These are phyloP conservation scores for Sus cebifrons DNA, from an alignment of 2,797 vertebrate genomes.

Conservation along the genomic window DNA sequence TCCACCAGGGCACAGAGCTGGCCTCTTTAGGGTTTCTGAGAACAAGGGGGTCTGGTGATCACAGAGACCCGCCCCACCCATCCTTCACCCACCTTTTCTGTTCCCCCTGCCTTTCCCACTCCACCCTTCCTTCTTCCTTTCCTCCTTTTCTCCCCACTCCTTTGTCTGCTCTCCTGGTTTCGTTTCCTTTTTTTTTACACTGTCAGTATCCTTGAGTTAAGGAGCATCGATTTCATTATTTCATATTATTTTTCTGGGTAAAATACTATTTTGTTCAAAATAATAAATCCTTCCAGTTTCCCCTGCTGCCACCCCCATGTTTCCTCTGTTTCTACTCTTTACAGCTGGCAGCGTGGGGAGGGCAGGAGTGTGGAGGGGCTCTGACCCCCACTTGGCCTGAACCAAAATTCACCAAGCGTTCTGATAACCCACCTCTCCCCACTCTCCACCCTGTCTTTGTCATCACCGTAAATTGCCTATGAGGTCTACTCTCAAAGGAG, in stretches of 20 bases:
- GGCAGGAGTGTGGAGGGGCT: neutral
- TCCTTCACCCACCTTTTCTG: too few species aligned
- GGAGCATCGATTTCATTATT: neutral
- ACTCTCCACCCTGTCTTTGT: neutral
- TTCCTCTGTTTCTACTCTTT: neutral
- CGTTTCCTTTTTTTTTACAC: neutral
- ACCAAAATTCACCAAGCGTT: neutral
- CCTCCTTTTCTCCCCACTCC: neutral
- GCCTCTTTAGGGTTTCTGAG: neutral
- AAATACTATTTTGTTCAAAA: slow-evolving; percentile 15
- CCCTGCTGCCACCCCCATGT: rapidly evolving
- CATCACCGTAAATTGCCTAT: neutral
- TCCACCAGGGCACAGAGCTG: neutral
- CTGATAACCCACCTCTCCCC: neutral
- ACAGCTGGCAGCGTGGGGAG: neutral
- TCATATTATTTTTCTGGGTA: neutral
- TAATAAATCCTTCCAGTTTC: neutral
- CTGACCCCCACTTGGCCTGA: neutral
- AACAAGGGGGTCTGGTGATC: neutral
- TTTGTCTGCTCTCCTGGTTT: neutral
- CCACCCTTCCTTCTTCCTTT: neutral
- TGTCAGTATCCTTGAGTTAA: neutral
- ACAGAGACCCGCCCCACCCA: too few species aligned
- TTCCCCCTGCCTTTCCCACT: too few species aligned
- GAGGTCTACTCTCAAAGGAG: neutral